Evolutionary conservation across 2,888 invertebrate species (phyloP).

Genomic region (Blastobasis adustella): DNA sequence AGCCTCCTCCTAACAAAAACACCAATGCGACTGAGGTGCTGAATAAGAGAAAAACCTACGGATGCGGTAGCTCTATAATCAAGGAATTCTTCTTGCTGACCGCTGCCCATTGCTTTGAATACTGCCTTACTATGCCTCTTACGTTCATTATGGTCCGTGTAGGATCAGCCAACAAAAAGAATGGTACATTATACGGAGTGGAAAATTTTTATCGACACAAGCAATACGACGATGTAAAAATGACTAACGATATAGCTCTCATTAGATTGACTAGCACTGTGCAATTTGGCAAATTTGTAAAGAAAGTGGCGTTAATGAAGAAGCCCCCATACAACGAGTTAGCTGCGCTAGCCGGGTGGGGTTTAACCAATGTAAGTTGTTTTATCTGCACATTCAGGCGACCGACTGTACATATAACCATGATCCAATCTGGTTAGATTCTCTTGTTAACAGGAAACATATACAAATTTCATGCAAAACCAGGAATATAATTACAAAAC

Average conservation of each 20-base stretch:
- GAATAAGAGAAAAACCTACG: constrained; percentile 3
- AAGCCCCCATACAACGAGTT: constrained; percentile 10
- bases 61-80: constrained; percentile 33
- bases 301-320: constrained; percentile 19
- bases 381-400: too few species aligned
- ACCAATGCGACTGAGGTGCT: not conserved
- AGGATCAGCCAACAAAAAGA: not conserved
- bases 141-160: not conserved
- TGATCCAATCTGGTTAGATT: too few species aligned
- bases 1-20: too few species aligned
- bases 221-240: accelerated
- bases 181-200: not conserved
- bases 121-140: constrained; percentile 5
- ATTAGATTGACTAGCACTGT: constrained; percentile 7
- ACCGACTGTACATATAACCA: too few species aligned
- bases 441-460: too few species aligned
- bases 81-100: constrained; percentile 27
- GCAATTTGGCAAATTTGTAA: constrained; percentile 6
- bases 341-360: constrained; percentile 27
- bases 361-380: constrained; percentile 19
- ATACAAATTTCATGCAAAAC: too few species aligned
- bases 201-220: constrained; percentile 11
- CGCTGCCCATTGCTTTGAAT: constrained; percentile 28
- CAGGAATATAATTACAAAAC: too few species aligned
- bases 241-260: constrained; percentile 18